These are phyloP conservation scores for Mya arenaria DNA, from an alignment of 1,140 invertebrate species.

Conservation along the genomic window DNA sequence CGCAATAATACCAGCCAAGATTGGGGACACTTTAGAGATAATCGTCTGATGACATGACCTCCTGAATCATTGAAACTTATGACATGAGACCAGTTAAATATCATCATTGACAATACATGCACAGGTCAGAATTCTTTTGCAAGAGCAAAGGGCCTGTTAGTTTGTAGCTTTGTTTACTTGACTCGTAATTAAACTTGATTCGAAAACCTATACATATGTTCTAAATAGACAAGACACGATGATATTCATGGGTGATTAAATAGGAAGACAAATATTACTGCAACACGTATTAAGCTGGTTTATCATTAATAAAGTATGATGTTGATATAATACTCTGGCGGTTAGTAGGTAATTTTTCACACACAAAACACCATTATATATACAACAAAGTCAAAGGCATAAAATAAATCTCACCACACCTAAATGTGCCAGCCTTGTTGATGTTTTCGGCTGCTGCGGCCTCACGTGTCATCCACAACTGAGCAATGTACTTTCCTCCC, in stretches of 20 bases:
- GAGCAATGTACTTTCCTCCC: not conserved
- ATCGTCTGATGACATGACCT: slow-evolving; percentile 61
- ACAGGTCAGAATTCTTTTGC: too few relatives aligned
- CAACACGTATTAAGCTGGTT: not conserved
- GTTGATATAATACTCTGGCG: not conserved
- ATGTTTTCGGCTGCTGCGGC: slow-evolving; percentile 63
- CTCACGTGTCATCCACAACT: slow-evolving; percentile 65
- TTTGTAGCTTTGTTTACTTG: too few relatives aligned
- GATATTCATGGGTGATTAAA: not conserved
- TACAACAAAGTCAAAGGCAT: not conserved
- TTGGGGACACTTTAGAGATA: slow-evolving; percentile 64
- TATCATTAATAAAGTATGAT: not conserved
- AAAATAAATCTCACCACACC: slow-evolving; percentile 57
- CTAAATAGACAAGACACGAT: too few relatives aligned
- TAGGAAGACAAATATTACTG: not conserved
- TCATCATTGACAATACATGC: too few relatives aligned
- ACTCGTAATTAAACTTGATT: too few relatives aligned
- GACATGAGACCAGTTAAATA: too few relatives aligned
- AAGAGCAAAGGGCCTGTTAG: too few relatives aligned
- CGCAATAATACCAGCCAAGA: slow-evolving; percentile 67
- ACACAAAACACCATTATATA: not conserved
- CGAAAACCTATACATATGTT: too few relatives aligned
- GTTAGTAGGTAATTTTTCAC: not conserved
- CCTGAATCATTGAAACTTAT: slow-evolving; percentile 38
- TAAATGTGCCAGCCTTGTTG: slow-evolving; percentile 69